Percentiles rank a stretch among this genome's conserved stretches.
phyloP scores from a whole-genome alignment of 1,140 invertebrate species.

The Drosophila persimilis region DNA sequence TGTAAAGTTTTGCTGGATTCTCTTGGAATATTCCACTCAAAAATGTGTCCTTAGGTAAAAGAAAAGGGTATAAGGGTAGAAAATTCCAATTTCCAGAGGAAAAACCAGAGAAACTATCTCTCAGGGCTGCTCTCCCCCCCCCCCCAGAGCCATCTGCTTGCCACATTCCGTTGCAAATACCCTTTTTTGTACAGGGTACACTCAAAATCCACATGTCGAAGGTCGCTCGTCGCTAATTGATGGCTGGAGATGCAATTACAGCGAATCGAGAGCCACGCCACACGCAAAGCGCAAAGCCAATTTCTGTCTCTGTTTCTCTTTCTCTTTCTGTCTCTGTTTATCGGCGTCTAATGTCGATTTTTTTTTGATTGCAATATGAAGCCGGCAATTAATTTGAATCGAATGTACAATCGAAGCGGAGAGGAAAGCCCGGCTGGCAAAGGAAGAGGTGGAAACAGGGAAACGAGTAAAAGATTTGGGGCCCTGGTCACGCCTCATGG shows the following conservation, averaged over 20 bases:
- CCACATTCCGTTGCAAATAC: too few species aligned
- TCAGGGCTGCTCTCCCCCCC: too few species aligned
- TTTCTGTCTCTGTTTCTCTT: constrained; percentile 28
- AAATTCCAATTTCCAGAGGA: constrained; percentile 3
- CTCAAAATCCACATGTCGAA: constrained; percentile 11
- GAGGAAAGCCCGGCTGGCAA: background rate
- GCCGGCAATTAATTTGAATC: constrained; percentile 76
- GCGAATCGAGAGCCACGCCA: background rate
- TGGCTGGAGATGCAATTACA: constrained; percentile 35
- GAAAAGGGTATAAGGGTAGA: too few species aligned
- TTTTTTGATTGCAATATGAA: constrained; percentile 70
- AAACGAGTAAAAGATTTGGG: background rate
- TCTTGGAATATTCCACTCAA: too few species aligned
- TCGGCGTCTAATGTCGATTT: constrained; percentile 50
- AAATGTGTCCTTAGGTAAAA: too few species aligned
- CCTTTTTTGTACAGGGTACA: too few species aligned
- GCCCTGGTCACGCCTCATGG: constrained; percentile 50
- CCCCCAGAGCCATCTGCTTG: too few species aligned
- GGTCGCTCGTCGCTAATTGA: constrained; percentile 46
- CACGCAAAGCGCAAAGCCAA: constrained; percentile 32
- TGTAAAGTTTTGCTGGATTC: too few species aligned
- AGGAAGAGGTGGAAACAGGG: background rate
- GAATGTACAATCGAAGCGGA: constrained; percentile 39
- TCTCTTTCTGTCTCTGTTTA: constrained; percentile 8
- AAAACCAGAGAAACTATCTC: background rate